Base-by-base conservation (phyloP, 2,888 invertebrate species). In the Tethea ocularis region DNA sequence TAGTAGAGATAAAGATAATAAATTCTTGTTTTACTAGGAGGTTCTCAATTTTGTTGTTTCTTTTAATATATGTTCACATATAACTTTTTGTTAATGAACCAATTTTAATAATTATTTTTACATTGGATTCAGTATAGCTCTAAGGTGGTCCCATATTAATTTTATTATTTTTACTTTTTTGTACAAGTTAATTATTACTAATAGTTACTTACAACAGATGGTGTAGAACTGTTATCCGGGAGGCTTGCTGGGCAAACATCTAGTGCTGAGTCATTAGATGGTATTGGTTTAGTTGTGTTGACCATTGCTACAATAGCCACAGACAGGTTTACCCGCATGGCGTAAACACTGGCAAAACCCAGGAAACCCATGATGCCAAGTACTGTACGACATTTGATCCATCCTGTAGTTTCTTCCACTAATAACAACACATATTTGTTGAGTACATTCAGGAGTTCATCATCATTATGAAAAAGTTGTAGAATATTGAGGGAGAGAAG, bases 261-360 rank as follows among this genome's bases (percentile, higher is more conserved):
- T 60, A 93, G 83, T 4, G 94, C 92, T 26, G 94, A 93, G 56
- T 84, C 94, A 77, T 94, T 95, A 56, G 92, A 80, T 0, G 95
- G 94, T 1, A 94, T 80, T 0, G 95, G 94, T 1, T 94, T 94
- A 1, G 96, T 96, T 58, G 95, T 94, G 83, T 97, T 97, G 51
- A 97, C 97, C 99, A 99, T 99, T 33, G 98, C 98, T 33, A 99
- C 98, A 78, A 99, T 97, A 41, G 98, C 98, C 23, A 99, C 97
- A 0, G 98, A 98, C 36, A 99, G 93, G 86, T 98, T 98, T 0
- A 98, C 97, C 61, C 98, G 93, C 96, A 98, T 97, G 0, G 97
- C 97, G 87, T 98, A 98, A 4, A 97, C 97, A 80, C 97, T 96
- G 61, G 97, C 97, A 83, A 97, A 97, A 15, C 98, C 98, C 57